phyloP scores from a whole-genome alignment of 1,140 invertebrate species.

The Neodiprion fabricii region DNA sequence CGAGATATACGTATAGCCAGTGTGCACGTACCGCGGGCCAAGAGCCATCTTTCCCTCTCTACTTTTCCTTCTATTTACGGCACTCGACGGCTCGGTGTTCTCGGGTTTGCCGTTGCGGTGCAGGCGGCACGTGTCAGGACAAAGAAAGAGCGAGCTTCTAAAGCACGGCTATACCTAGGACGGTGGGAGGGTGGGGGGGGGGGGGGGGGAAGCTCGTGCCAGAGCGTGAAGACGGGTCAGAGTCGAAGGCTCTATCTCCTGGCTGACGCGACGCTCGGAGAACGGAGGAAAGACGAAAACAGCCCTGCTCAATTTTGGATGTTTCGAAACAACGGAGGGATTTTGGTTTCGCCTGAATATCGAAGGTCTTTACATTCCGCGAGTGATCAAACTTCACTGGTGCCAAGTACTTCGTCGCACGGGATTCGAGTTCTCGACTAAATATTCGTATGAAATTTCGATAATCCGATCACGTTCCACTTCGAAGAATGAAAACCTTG shows the following conservation, averaged over 20 bases:
- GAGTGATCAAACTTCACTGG: no score
- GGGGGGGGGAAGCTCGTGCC: neutral
- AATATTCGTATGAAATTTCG: no score
- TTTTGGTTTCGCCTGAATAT: no score
- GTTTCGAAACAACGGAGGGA: no score
- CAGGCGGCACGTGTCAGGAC: slow-evolving; percentile 1
- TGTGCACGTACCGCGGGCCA: no score
- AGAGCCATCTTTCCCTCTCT: neutral
- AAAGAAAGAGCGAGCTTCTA: neutral
- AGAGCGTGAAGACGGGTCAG: neutral
- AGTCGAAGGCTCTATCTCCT: slow-evolving; percentile 2
- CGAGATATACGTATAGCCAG: no score
- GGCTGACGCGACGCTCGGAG: neutral
- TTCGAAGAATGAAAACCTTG: no score
- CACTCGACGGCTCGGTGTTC: neutral
- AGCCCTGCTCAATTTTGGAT: neutral
- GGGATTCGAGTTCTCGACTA: no score
- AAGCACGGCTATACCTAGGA: neutral
- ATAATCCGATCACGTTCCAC: no score
- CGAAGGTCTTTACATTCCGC: no score
- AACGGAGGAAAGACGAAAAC: neutral
- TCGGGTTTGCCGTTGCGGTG: neutral
- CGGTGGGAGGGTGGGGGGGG: neutral
- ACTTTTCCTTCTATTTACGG: neutral
- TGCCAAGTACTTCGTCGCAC: no score